Base-by-base conservation (phyloP, 2,113 vertebrate genomes). In the Sitta europaea region DNA sequence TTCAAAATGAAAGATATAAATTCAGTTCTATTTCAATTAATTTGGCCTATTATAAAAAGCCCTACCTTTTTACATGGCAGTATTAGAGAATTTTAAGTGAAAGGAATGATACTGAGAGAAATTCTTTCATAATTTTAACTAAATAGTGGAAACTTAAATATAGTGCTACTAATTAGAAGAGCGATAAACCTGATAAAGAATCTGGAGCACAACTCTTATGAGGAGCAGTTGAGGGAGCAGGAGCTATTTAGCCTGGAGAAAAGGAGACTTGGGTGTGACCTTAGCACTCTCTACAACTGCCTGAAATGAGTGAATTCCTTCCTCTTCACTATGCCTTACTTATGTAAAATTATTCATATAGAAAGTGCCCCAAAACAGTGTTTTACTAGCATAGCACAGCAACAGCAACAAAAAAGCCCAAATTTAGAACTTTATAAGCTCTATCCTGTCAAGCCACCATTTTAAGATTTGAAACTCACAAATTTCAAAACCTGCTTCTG, bases 121-220 rank as follows among this genome's bases (percentile, higher is more conserved):
- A 50, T 50, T 50, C 0, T 62, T 74, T 62, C n/a, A 47, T 22
- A 71, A 81, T 50, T 93, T 58, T 71, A 58, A 74, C 31, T 38
- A 73, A 86, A 61, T 20, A 3, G 3, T 45, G 27, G 54, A 80
- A 70, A 31, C 14, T 61, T 36, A 54, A 63, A 31, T 47, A 42
- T 12, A 45, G 2, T 47, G 2, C 1, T 62, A 59, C 27, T 74
- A 11, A 36, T 53, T 25, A 84, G 35, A 90, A 65, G 6, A 29
- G 1, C 4, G 65, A 61, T 0, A 0, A 36, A 35, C 33, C 5
- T 77, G 33, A 29, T 47, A 21, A 59, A 45, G 7, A 4, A 1
- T 58, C 47, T 78, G 5, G 5, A 71, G 21, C 7, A 78, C 11
- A 57, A 48, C 33, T 35, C 20, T 6, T 22, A 1, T 0, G 3